Evolutionary conservation across 2,113 vertebrate species (phyloP).

Genomic region (Leptodactylus fuscus): DNA sequence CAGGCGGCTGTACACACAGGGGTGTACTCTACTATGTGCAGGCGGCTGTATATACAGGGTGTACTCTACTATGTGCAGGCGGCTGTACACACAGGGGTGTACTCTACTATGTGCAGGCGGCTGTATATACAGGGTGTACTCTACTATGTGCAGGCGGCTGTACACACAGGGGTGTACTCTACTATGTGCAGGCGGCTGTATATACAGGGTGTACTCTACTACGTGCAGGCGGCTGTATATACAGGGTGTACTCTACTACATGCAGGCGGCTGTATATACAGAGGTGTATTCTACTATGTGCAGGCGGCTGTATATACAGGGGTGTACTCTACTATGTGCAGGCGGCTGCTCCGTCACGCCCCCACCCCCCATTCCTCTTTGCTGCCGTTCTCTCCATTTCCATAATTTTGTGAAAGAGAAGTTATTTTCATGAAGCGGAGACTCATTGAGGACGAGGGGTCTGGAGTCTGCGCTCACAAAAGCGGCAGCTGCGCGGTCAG

Average conservation of each 20-base stretch:
- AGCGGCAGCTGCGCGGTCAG: constrained; percentile 73
- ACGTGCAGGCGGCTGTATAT: too few relatives aligned
- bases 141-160: too few relatives aligned
- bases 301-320: not conserved
- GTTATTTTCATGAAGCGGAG: constrained; percentile 66
- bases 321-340: not conserved
- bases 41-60: not conserved
- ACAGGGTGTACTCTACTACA: too few relatives aligned
- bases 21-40: too few relatives aligned
- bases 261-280: not conserved
- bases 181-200: too few relatives aligned
- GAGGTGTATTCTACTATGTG: not conserved
- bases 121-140: too few relatives aligned
- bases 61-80: not conserved
- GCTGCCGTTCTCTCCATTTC: too few relatives aligned
- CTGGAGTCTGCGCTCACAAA: constrained; percentile 74
- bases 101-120: not conserved
- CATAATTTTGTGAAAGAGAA: constrained; percentile 55
- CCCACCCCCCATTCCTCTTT: too few relatives aligned
- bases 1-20: too few relatives aligned
- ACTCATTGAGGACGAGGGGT: constrained; percentile 70
- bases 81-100: not conserved
- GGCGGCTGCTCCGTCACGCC: not conserved
- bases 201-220: too few relatives aligned
- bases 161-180: too few relatives aligned